phyloP scores from a whole-genome alignment of 2,797 vertebrate species.

The Malurus splendens region DNA sequence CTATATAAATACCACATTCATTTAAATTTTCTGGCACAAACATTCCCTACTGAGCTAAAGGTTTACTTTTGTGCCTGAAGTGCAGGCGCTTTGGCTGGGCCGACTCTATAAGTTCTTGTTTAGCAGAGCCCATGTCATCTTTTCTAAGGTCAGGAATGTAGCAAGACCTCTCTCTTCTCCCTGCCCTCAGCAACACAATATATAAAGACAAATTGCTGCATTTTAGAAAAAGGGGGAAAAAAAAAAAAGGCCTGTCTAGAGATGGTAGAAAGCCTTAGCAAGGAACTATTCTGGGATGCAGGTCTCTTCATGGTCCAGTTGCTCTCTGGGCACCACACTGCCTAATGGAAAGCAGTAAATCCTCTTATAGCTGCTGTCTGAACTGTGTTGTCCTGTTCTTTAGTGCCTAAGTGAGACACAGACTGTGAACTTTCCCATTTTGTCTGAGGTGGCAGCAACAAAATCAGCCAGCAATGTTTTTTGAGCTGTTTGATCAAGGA shows the following conservation, averaged over 20 bases:
- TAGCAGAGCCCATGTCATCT: neutral
- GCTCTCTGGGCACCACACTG: neutral
- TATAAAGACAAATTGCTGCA: neutral
- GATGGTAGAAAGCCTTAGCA: neutral
- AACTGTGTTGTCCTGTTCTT: neutral
- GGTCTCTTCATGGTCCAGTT: neutral
- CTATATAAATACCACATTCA: neutral
- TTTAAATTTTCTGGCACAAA: neutral
- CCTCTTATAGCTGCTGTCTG: neutral
- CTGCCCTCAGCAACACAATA: neutral
- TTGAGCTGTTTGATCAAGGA: neutral
- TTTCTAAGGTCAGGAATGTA: neutral
- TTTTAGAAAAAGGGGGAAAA: neutral
- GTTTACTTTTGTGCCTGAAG: neutral
- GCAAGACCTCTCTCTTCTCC: neutral
- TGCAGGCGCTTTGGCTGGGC: neutral
- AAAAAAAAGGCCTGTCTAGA: neutral
- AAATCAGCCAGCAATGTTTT: neutral
- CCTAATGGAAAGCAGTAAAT: constrained; percentile 12
- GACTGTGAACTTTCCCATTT: neutral
- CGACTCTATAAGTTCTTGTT: neutral
- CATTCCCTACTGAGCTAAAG: neutral
- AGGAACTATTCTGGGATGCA: neutral
- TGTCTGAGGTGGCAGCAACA: neutral
- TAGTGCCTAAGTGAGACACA: neutral